These are phyloP conservation scores for Lepidotrigona ventralis DNA, from an alignment of 1,140 invertebrate genomes.

Conservation along the genomic window DNA sequence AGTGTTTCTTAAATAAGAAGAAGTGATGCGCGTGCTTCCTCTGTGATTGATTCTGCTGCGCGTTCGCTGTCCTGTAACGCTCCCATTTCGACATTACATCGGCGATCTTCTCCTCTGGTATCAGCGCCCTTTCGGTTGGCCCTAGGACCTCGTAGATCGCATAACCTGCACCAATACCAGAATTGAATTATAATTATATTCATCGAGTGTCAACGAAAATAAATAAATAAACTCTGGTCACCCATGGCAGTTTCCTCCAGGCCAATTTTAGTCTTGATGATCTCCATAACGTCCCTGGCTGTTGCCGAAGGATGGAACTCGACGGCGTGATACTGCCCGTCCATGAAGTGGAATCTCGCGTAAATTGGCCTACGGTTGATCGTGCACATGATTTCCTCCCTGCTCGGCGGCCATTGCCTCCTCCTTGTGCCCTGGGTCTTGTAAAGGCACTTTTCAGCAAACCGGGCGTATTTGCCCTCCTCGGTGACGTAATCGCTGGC, in stretches of 20 bases:
- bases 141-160: slow-evolving; percentile 91
- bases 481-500: slow-evolving; percentile 94
- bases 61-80: slow-evolving; percentile 85
- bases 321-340: slow-evolving; percentile 96
- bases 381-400: slow-evolving; percentile 95
- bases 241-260: slow-evolving; percentile 90
- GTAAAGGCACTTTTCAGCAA: slow-evolving; percentile 94
- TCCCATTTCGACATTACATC: slow-evolving; percentile 98
- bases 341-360: slow-evolving; percentile 95
- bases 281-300: slow-evolving; percentile 93
- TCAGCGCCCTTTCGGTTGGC: slow-evolving; percentile 90
- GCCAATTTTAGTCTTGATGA: slow-evolving; percentile 95
- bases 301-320: slow-evolving; percentile 97
- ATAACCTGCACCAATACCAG: slow-evolving; percentile 81
- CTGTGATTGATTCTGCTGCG: slow-evolving; percentile 75
- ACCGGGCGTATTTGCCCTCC: slow-evolving; percentile 96
- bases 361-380: slow-evolving; percentile 94
- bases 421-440: slow-evolving; percentile 92
- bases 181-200: neutral
- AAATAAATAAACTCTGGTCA: slow-evolving; percentile 55
- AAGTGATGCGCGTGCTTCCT: slow-evolving; percentile 83
- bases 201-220: neutral
- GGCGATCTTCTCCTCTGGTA: slow-evolving; percentile 92
- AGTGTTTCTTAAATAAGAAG: slow-evolving; percentile 94
- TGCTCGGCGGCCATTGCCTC: slow-evolving; percentile 94